A percentile compares a stretch with the other conserved stretches of the same genome.
These are phyloP conservation scores for Rostratula benghalensis DNA, from an alignment of 2,113 vertebrate species.

Conservation along the genomic window DNA sequence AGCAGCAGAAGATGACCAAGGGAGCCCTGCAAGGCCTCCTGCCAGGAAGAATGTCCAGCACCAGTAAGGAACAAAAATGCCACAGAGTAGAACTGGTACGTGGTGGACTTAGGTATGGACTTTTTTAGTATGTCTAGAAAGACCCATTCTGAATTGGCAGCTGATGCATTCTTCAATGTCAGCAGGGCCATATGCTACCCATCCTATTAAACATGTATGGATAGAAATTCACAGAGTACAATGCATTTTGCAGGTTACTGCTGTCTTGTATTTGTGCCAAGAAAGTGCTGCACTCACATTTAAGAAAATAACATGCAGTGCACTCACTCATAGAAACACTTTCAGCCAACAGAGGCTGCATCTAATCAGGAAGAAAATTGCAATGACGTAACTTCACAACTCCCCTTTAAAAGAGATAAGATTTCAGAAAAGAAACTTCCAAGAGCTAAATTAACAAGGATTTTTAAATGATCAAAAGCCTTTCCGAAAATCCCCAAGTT, in stretches of 20 bases:
- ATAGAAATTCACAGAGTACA: not conserved
- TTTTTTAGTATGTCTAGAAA: not conserved
- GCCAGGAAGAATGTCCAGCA: not conserved
- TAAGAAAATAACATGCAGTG: not conserved
- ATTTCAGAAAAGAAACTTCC: not conserved
- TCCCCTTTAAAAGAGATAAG: not conserved
- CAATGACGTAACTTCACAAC: accelerated
- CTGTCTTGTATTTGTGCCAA: not conserved
- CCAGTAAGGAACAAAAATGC: not conserved
- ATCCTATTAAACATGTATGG: not conserved
- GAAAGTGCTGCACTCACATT: not conserved
- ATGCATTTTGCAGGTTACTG: not conserved
- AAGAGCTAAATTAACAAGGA: not conserved
- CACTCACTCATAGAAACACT: not conserved
- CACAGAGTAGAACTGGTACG: not conserved
- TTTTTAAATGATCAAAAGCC: not conserved
- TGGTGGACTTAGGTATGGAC: too few relatives aligned
- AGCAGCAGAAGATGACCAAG: not conserved
- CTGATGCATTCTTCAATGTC: not conserved
- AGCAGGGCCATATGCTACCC: not conserved
- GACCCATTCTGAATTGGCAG: not conserved
- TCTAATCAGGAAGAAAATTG: not conserved
- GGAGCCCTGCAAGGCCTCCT: not conserved
- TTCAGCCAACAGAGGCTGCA: not conserved
- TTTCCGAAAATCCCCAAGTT: not conserved